These are phyloP conservation scores for Drosophila cognata DNA, from an alignment of 2,888 invertebrate genomes.

Conservation along the genomic window DNA sequence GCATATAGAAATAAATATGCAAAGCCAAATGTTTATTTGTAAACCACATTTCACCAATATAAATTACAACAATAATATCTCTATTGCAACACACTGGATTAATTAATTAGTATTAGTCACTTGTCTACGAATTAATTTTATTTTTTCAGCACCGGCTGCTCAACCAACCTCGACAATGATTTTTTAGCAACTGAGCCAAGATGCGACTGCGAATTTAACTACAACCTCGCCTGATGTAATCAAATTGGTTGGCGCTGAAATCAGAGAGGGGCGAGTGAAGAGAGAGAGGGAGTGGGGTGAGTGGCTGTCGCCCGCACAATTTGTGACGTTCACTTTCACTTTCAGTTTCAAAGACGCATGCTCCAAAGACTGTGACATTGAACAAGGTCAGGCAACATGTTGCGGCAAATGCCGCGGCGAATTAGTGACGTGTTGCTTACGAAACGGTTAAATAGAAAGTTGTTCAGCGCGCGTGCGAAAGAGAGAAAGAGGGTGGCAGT, in stretches of 20 bases:
- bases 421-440: constrained; percentile 60
- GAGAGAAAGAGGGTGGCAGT: not conserved
- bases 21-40: not conserved
- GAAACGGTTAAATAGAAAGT: constrained; percentile 51
- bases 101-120: constrained; percentile 12
- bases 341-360: constrained; percentile 60
- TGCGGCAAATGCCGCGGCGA: constrained; percentile 39
- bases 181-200: constrained; percentile 60
- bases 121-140: not conserved
- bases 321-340: constrained; percentile 76
- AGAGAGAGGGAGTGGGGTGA: not conserved
- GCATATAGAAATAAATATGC: not conserved
- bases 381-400: constrained; percentile 77
- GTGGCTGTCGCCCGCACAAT: not conserved
- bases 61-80: not conserved
- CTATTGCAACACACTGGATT: constrained; percentile 20
- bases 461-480: constrained; percentile 34
- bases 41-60: not conserved
- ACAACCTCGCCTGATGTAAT: constrained; percentile 65
- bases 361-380: constrained; percentile 62
- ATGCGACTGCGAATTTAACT: constrained; percentile 21
- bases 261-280: constrained; percentile 13
- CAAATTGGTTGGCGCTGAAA: constrained; percentile 42
- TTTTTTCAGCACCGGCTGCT: constrained; percentile 1
- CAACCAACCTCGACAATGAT: constrained; percentile 66